Evolutionary conservation across 2,113 vertebrate species (phyloP), one percentile per base, ranked within the genome.

Genomic region (Pelecanoides urinatrix): DNA sequence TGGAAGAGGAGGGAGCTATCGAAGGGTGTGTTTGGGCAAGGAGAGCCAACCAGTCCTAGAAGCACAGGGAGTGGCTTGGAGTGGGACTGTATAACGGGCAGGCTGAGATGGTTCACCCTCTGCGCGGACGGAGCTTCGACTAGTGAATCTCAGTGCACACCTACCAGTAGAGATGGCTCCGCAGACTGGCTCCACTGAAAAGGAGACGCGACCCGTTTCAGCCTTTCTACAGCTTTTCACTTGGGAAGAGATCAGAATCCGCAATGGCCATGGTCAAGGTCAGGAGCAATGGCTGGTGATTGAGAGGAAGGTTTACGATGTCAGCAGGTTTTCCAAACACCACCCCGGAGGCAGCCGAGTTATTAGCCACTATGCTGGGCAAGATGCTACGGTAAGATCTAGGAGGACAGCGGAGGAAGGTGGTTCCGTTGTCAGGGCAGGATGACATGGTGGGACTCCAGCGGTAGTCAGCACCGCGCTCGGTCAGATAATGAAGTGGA

Each of bases 281-380:
- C 63, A 7, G 81, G 88, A 98, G 79, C 96, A 93, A 25, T 98
- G 98, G 98, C 95, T 98, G 20, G 98, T 98, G 81, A 95, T 98
- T 2, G 94, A 98, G 75, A 98, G 98, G 78, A 98, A 98, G 36
- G 98, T 98, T 80, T 98, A 98, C 11, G 90, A 98, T 78, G 75
- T 98, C 94, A 98, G 91, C 91, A 22, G 68, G 20, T 98, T 98
- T 38, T 58, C 49, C 59, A 84, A 79, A 52, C 86, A 27, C 3
- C 98, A 98, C 79, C 98, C 98, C 0, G 98, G 98, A 15, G 98
- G 98, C 66, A 93, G 91, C 32, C 92, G 97, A 13, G 97, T 98
- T 27, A 78, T 98, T 58, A 79, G 89, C 44, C 98, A 98, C 97
- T 98, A 98, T 16, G 98, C 98, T 0, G 98, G 98, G 27, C 98